phyloP scores from a whole-genome alignment of 2,888 invertebrate genomes.

The Dioctria rufipes region DNA sequence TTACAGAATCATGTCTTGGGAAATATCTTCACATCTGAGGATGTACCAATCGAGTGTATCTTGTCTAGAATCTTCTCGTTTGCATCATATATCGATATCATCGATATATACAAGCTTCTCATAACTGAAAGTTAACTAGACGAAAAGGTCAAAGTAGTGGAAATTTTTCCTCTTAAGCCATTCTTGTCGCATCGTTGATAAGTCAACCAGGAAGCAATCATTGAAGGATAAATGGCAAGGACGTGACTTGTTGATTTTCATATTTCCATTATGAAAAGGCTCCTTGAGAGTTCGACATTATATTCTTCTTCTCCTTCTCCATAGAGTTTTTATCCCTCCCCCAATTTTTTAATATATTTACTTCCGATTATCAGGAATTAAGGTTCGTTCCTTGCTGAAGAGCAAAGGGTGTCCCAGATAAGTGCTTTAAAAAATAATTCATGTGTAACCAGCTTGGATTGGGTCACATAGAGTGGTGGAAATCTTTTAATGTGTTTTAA shows the following conservation, averaged over 20 bases:
- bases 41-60: slow-evolving; percentile 12
- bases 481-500: background rate
- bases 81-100: background rate
- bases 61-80: slow-evolving; percentile 16
- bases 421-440: slow-evolving; percentile 14
- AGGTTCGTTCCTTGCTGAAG: slow-evolving; percentile 46
- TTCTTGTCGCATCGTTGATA: slow-evolving; percentile 44
- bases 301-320: background rate
- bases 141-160: background rate
- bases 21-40: slow-evolving; percentile 17
- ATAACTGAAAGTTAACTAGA: slow-evolving; percentile 6
- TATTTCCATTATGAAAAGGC: background rate
- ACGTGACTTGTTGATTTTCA: slow-evolving; percentile 60
- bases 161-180: slow-evolving; percentile 16
- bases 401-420: background rate
- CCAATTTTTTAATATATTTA: slow-evolving; percentile 17
- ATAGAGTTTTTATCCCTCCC: too few relatives aligned
- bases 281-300: background rate
- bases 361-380: slow-evolving; percentile 57
- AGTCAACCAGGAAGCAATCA: slow-evolving; percentile 54
- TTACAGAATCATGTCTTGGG: slow-evolving; percentile 55
- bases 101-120: background rate
- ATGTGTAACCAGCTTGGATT: background rate
- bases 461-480: background rate
- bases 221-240: slow-evolving; percentile 59